Base-by-base conservation (phyloP, 2,113 vertebrate genomes). In the Heterotilapia buettikoferi region DNA sequence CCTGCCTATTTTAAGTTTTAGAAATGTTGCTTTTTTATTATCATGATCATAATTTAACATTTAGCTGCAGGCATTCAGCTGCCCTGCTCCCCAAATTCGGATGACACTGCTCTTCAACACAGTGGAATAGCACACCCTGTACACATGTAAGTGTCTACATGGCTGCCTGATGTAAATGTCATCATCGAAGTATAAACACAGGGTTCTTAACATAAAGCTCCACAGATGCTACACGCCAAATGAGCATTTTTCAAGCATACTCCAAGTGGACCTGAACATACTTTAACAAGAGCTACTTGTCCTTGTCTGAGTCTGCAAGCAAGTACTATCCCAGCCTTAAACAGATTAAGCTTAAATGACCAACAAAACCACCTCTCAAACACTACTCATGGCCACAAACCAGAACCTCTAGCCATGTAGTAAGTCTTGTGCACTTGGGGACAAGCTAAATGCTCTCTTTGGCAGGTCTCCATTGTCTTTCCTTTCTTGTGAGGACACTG, bases 401-500 rank as follows among this genome's bases (percentile, higher is more conserved):
- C 45, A 71, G 50, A 83, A 59, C n/a, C 43, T 71, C 61, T 18
- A 57, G 78, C 81, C 66, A 24, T 40, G 56, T 31, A 21, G 43
- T 43, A 3, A 11, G 53, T 31, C 14, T 6, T n/a, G 33, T 80
- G 61, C 16, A 50, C n/a, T 7, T 31, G 16, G 33, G 85, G 14
- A 78, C 45, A 24, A 76, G 66, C 85, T 63, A 54, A 80, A 78
- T 87, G 86, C 82, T 83, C 40, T 26, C 68, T 86, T 59, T 19
- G 13, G 11, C 59, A 33, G 36, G 47, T 86, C 89, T 84, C 80
- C 54, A 40, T 88, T 80, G 79, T 52, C 61, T 76, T 54, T 81
- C 26, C 56, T 56, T 84, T 84, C 57, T 71, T 90, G 83, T 40
- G 89, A 84, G 88, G 50, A 90, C 81, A 84, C 53, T 54, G 19